Base-by-base conservation (phyloP, 1,140 invertebrate genomes). In the Mamestra configurata region DNA sequence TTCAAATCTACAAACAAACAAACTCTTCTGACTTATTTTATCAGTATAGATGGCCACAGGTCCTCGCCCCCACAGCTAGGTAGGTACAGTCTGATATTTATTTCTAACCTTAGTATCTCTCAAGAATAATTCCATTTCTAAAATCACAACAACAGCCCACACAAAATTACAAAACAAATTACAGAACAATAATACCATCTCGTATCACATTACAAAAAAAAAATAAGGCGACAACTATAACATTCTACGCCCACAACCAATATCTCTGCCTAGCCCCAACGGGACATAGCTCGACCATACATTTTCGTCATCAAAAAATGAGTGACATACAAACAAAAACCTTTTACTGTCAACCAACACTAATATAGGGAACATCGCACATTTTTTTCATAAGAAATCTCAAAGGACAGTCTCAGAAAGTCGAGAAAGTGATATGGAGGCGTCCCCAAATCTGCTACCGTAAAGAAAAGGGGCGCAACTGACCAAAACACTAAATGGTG, bases 311-410 rank as follows among this genome's bases (percentile, higher is more conserved):
- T 59, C 40, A 61, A 76, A 76, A 76, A 46, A n/a, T 76, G 73
- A 76, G 22, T 64, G 73, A 76, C 73, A 61, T n/a, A 61, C 22
- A 49, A 76, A 76, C 57, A 76, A 76, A 73, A 76, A 76, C 73
- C 57, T 64, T 59, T 75, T 59, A 77, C 46, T 59, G 53, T 59
- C 53, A 4, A 15, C n/a, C 24, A 13, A 13, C 22, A 46, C 57
- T 61, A 61, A 76, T 61, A 76, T 78, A 53, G 11, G 43, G 15
- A 37, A 40, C 61, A 37, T 76, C 18, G 22, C 40, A 57, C 51
- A 49, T 15, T 51, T 66, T 59, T 70, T 77, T 78, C 22, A 20
- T 11, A 15, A 51, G 0, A 78, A 78, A 15, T 78, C 76, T 76
- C 72, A 61, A 61, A 46, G 72, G 72, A 76, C 55, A 13, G 27